Conservation (phyloP, 2,113 vertebrate genomes). For the Cinclus mexicanus region DNA sequence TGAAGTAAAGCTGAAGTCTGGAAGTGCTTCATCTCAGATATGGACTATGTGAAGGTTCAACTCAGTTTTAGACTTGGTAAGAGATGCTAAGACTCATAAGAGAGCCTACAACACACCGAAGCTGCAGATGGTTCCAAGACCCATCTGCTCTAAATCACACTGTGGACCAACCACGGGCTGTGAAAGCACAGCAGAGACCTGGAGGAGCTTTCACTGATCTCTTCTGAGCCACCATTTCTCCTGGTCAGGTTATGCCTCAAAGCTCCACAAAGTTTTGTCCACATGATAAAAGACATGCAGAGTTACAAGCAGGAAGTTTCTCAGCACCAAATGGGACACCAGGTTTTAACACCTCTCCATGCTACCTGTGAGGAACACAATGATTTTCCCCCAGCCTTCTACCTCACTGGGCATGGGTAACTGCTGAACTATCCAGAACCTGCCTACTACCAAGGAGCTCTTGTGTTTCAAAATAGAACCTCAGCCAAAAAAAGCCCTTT, state of each 20-base stretch:
- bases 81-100: neutral
- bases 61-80: neutral
- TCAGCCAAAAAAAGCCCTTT: neutral
- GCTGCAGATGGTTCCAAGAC: neutral
- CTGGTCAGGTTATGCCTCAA: neutral
- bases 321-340: neutral
- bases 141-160: neutral
- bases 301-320: neutral
- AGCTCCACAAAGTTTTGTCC: neutral
- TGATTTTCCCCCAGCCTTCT: fast-evolving
- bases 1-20: neutral
- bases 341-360: neutral
- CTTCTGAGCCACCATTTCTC: neutral
- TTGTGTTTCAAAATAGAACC: fast-evolving
- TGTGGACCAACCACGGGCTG: neutral
- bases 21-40: neutral
- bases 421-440: neutral
- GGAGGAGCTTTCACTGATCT: neutral
- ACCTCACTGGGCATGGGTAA: neutral
- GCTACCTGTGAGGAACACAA: neutral
- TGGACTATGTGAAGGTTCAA: neutral
- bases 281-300: neutral
- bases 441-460: neutral
- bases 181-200: neutral
- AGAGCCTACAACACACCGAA: neutral